Evolutionary conservation across 2,113 vertebrate species (phyloP), one percentile per base, ranked within the genome.

Genomic region (Phaetusa simplex): DNA sequence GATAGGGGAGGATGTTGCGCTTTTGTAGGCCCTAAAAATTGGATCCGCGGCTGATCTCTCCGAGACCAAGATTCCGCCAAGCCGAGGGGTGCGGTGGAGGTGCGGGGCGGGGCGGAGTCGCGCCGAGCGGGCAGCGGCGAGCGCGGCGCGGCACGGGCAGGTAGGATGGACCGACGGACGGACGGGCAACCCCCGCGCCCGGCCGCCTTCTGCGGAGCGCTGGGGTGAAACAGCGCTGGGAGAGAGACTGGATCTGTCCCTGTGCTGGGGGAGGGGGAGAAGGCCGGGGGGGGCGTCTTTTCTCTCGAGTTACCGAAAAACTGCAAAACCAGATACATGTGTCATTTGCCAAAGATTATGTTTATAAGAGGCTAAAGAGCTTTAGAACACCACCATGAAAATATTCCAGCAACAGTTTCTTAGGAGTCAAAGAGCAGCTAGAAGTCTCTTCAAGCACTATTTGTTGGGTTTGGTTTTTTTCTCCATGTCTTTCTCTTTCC

Each of bases 21-120:
- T 52, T 92, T 79, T 88, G 52, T 82, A 88, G 92, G 94, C 88
- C 95, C 38, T 88, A 94, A 94, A 87, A 85, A 50, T 34, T 5
- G 70, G 66, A 86, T 66, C 16, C 4, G 15, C 70, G 36, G 73
- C 52, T 82, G 66, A 53, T 50, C 15, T 21, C 8, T 40, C 34
- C 24, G 36, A 86, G 36, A 26, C 38, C 34, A 42, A 74, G 47
- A 45, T 13, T 23, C 21, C n/a, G 30, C 24, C 7, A 32, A 72
- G n/a, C 32, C 23, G 38, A 40, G 43, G 42, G 84, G 49, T 42
- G 77, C 50, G 13, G 45, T 6, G 69, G 32, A 15, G 73, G 72
- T 29, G 56, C 42, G 19, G 79, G 22, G 79, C 40, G 34, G 71
- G 52, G 66, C 74, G 40, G 76, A 55, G 59, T 3, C 40, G 70